Evolutionary conservation across 2,113 vertebrate species (phyloP).

Genomic region (Ellobius talpinus): DNA sequence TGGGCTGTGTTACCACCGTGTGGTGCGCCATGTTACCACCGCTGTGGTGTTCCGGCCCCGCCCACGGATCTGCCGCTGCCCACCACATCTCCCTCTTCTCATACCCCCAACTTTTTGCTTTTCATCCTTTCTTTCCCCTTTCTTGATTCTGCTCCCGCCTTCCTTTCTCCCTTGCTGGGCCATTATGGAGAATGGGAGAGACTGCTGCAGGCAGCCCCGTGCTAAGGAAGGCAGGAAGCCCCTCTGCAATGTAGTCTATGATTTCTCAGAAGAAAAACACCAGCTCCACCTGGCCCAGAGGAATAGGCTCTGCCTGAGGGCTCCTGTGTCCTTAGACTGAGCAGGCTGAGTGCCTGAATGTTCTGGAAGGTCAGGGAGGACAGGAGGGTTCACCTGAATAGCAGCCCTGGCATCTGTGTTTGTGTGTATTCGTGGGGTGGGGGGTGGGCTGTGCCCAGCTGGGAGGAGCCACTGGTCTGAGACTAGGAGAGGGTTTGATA

Average conservation of each 20-base stretch:
- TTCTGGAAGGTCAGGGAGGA: conserved; percentile 10
- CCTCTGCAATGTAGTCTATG: conserved; percentile 68
- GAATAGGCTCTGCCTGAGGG: not conserved
- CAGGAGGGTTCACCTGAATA: not conserved
- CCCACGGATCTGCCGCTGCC: not conserved
- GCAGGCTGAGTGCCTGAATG: conserved; percentile 48
- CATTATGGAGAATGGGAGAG: not conserved
- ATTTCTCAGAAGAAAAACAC: conserved; percentile 12
- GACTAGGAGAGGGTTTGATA: accelerated
- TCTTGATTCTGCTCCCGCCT: not conserved
- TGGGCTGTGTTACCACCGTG: too few relatives aligned
- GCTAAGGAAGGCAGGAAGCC: conserved; percentile 85
- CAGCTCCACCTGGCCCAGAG: not conserved
- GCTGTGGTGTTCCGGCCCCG: not conserved
- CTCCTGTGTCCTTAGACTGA: not conserved
- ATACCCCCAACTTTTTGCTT: not conserved
- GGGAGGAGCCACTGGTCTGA: not conserved
- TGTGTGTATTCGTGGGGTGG: not conserved
- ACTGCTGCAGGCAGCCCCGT: not conserved
- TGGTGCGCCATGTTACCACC: too few relatives aligned
- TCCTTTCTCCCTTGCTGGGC: not conserved
- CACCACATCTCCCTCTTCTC: not conserved
- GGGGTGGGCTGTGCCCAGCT: not conserved
- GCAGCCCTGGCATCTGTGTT: not conserved
- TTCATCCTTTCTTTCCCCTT: not conserved